phyloP scores from a whole-genome alignment of 2,113 vertebrate genomes.

The Hypanus sabinus region DNA sequence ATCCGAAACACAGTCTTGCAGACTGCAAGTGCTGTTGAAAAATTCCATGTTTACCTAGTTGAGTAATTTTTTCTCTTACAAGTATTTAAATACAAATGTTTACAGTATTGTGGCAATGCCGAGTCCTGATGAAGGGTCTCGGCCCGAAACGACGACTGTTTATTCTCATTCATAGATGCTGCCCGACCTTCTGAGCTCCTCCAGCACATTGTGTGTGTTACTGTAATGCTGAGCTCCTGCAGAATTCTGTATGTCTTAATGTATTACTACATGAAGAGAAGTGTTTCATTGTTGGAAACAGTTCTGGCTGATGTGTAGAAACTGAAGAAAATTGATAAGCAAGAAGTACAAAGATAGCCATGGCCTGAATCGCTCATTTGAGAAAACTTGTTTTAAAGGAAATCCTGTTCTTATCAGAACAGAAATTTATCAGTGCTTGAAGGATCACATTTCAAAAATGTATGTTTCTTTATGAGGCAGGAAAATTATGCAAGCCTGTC shows the following conservation, averaged over 20 bases:
- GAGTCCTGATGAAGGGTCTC: too few relatives aligned
- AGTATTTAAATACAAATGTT: not conserved
- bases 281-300: not conserved
- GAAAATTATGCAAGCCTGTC: not conserved
- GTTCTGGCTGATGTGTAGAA: not conserved
- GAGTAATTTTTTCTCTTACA: not conserved
- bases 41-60: not conserved
- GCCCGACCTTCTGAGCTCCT: too few relatives aligned
- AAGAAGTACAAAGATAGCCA: not conserved
- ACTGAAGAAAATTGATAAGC: not conserved
- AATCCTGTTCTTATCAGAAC: not conserved
- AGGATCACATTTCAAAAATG: not conserved
- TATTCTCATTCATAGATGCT: too few relatives aligned
- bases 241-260: not conserved
- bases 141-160: too few relatives aligned
- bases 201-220: too few relatives aligned
- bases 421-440: not conserved
- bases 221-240: too few relatives aligned
- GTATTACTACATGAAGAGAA: not conserved
- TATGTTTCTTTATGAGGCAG: not conserved
- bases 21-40: not conserved
- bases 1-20: not conserved
- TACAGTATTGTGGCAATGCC: not conserved
- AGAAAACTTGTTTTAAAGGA: not conserved
- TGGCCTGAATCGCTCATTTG: not conserved